These are phyloP conservation scores for Acrocephalus scirpaceus DNA, from an alignment of 2,797 vertebrate genomes.

Conservation along the genomic window DNA sequence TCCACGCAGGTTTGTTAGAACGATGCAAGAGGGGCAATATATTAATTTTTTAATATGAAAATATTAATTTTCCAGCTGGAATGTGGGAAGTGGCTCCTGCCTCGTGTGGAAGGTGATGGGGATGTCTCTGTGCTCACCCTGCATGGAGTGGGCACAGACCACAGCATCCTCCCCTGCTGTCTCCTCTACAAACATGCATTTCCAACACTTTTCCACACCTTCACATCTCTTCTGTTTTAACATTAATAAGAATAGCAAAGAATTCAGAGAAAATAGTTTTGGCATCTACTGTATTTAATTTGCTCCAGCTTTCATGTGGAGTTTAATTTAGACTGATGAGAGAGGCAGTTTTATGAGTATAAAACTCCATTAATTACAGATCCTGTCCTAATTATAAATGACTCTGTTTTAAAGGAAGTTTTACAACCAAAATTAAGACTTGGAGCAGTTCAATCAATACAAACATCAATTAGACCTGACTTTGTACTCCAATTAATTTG, in stretches of 20 bases:
- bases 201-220: not conserved
- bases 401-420: constrained; percentile 60
- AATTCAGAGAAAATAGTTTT: constrained; percentile 12
- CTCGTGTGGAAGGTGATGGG: fast-evolving
- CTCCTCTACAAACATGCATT: not conserved
- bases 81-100: not conserved
- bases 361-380: constrained; percentile 68
- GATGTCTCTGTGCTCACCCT: not conserved
- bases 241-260: constrained; percentile 5
- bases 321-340: constrained; percentile 72
- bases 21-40: not conserved
- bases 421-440: constrained; percentile 58
- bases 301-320: constrained; percentile 51
- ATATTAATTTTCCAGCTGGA: not conserved
- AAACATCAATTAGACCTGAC: constrained; percentile 69
- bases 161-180: not conserved
- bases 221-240: not conserved
- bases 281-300: constrained; percentile 35
- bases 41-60: not conserved
- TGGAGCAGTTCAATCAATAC: constrained; percentile 65
- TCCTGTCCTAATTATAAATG: constrained; percentile 71
- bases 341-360: constrained; percentile 56
- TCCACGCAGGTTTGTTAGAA: not conserved
- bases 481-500: constrained; percentile 62
- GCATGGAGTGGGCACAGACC: fast-evolving